Percentiles rank a stretch among this genome's conserved stretches.
These are phyloP conservation scores for Ophioninae sp. DNA, from an alignment of 2,888 invertebrate species.

Conservation along the genomic window DNA sequence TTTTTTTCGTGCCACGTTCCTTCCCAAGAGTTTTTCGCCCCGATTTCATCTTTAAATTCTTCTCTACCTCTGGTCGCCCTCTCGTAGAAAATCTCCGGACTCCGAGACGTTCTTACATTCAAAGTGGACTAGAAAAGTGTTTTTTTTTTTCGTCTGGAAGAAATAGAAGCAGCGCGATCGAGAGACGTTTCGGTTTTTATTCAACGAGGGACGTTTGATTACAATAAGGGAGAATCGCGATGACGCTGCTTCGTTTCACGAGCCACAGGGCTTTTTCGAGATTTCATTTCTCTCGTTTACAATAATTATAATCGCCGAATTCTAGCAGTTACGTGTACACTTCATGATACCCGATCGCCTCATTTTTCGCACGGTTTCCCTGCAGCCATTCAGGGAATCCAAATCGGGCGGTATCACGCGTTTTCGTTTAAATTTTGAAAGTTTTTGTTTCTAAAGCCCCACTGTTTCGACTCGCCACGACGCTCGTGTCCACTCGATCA, in stretches of 20 bases:
- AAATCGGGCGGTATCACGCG: constrained; percentile 79
- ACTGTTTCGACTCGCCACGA: constrained; percentile 43
- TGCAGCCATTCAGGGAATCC: constrained; percentile 86
- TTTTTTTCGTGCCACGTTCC: constrained; percentile 55
- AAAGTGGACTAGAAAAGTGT: constrained; percentile 10
- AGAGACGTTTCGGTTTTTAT: constrained; percentile 15
- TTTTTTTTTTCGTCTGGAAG: constrained; percentile 19
- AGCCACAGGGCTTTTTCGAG: constrained; percentile 43
- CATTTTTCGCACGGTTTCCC: constrained; percentile 81
- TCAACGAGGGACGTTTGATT: constrained; percentile 23
- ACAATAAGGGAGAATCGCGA: constrained; percentile 18
- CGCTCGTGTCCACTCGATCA: constrained; percentile 14
- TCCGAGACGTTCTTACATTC: constrained; percentile 11
- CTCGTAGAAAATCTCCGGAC: constrained; percentile 55
- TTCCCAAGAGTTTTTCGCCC: constrained; percentile 69
- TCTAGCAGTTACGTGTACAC: constrained; percentile 66
- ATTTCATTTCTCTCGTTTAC: constrained; percentile 32
- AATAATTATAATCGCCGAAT: constrained; percentile 7
- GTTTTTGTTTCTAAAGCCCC: constrained; percentile 51
- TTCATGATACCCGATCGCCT: constrained; percentile 79
- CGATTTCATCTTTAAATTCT: constrained; percentile 64
- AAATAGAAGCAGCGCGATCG: constrained; percentile 23
- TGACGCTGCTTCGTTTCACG: constrained; percentile 20
- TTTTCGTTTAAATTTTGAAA: constrained; percentile 34
- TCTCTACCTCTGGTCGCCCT: constrained; percentile 46